These are phyloP conservation scores for Corydoras sp. DNA, from an alignment of 2,113 vertebrate genomes.

Conservation along the genomic window DNA sequence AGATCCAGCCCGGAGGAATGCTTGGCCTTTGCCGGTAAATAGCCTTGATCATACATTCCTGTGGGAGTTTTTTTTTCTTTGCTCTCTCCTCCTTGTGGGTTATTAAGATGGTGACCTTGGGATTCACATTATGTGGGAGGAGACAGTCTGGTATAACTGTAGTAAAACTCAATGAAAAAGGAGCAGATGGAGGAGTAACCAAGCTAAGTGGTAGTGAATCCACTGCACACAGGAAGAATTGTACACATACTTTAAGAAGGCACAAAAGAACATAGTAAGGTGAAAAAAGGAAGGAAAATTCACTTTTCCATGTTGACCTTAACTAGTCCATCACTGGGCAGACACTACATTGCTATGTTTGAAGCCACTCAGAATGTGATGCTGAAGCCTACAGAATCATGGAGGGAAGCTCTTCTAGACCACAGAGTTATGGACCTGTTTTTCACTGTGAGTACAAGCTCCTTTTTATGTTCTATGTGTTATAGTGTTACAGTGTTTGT, in stretches of 20 bases:
- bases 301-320: no score
- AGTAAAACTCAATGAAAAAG: not conserved
- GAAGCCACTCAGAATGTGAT: slow-evolving; percentile 98
- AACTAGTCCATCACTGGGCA: slow-evolving; percentile 92
- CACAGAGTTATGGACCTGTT: slow-evolving; percentile 98
- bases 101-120: slow-evolving; percentile 36
- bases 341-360: slow-evolving; percentile 99
- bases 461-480: no score
- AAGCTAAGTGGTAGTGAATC: slow-evolving; percentile 23
- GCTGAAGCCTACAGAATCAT: slow-evolving; percentile 94
- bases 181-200: slow-evolving; percentile 13
- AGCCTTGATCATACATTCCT: slow-evolving; percentile 85
- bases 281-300: slow-evolving; percentile 30
- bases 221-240: slow-evolving; percentile 21
- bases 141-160: slow-evolving; percentile 17
- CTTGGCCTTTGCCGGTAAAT: slow-evolving; percentile 72
- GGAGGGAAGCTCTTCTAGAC: slow-evolving; percentile 96
- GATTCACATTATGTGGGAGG: slow-evolving; percentile 39
- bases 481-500: no score
- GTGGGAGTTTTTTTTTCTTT: slow-evolving; percentile 57
- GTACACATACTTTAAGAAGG: slow-evolving; percentile 1
- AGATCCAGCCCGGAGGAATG: slow-evolving; percentile 71
- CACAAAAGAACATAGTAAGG: not conserved
- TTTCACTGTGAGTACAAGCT: slow-evolving; percentile 96
- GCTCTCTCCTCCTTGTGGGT: slow-evolving; percentile 17